Base-by-base conservation (phyloP, 2,797 vertebrate species). In the Pteronotus mesoamericanus region DNA sequence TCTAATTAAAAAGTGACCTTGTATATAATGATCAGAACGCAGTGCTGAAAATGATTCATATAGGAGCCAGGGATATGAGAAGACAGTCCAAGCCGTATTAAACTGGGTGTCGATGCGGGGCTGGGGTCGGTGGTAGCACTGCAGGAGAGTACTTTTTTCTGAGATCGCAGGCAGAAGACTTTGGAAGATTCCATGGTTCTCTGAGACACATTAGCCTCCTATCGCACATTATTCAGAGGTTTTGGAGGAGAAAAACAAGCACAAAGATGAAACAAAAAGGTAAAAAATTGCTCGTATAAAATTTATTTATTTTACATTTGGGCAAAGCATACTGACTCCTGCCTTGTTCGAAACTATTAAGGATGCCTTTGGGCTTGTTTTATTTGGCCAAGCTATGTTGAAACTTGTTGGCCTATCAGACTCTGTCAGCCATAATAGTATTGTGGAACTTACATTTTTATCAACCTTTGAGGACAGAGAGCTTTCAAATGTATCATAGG, bases 1-100 rank as follows among this genome's bases (percentile, higher is more conserved):
- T 98, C 93, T 98, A 96, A 98, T 98, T 98, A 98, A 98, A 96
- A 96, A 98, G 97, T 98, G 97, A 98, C 98, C 97, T 98, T 98
- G 98, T 98, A 97, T 98, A 90, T 97, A 97, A 97, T 72, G 96
- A 98, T 98, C 97, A 98, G 86, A 90, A 95, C 90, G 96, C 97
- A 75, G 94, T 80, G 61, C 29, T 96, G 96, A 97, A 98, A 97
- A 96, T 96, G 97, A 97, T 95, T 97, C 96, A 94, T 93, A 48
- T 48, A 92, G 79, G 89, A 78, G 74, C 68, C 69, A 51, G 82
- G 69, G 79, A 79, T 69, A 42, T 39, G 80, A 86, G 89, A 93
- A 95, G 94, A 91, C 10, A 16, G 42, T 53, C 71, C n/a, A 57
- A 79, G 80, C 89, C 80, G 61, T 85, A 87, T 93, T 74, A 87